Evolutionary conservation across 1,140 invertebrate species (phyloP), one percentile per base, ranked within the genome.

Genomic region (Drosophila nikananu): DNA sequence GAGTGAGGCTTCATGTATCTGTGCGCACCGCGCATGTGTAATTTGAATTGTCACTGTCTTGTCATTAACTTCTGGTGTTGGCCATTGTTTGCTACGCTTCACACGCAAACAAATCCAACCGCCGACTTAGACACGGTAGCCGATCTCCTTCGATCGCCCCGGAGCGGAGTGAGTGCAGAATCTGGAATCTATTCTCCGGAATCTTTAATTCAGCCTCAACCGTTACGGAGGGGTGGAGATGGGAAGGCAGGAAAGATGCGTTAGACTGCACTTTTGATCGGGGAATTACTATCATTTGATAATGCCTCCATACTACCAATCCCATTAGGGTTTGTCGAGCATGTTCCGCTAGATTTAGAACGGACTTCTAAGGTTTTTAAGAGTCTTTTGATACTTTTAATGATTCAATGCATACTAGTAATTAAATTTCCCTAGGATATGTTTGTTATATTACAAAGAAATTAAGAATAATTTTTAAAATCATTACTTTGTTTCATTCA

Each of bases 31-130:
- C 67, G 57, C 72, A 66, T 71, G 70, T 90, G 76, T 86, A 86
- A 90, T 90, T 90, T 90, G 81, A 91, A 90, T 90, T 90, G 86
- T 90, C 86, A 90, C 86, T 91, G 86, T 90, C 86, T 90, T 90
- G 86, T 90, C 86, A 90, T 90, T 90, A 90, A 90, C 86, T 90
- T 91, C 86, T 90, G 86, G 86, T 90, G 82, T 90, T 90, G 79
- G 79, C 75, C 86, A 86, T 91, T 91, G 86, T 89, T 80, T 84
- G 86, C 80, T 72, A 89, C 86, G 81, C 79, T 90, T 90, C 86
- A 82, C 86, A 90, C 86, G 86, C 86, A 80, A 86, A 73, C 80
- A 83, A 86, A 74, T 75, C 71, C 74, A 70, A 77, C 63, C 55
- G 51, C 54, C 75, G 10, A 46, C 74, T 78, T 78, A 78, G 75